Conservation (phyloP, 2,113 vertebrate species). For the Phyllostomus discolor region DNA sequence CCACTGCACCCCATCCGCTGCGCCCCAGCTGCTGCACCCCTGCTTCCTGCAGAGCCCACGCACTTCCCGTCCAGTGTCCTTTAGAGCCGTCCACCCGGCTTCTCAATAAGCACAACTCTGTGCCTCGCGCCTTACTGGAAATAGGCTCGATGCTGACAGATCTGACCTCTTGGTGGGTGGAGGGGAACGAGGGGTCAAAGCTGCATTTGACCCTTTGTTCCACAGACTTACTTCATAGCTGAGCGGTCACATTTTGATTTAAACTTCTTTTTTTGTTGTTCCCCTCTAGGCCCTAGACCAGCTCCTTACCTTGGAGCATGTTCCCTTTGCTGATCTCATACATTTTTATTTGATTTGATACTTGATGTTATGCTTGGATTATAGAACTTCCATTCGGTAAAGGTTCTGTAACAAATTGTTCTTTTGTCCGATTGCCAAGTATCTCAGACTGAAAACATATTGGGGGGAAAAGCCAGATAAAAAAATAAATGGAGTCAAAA, state of each 20-base stretch:
- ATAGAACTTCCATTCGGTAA: constrained; percentile 63
- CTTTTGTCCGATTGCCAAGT: constrained; percentile 74
- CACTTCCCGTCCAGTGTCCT: background rate
- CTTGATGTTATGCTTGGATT: constrained; percentile 67
- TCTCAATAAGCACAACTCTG: background rate
- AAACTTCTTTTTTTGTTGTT: constrained; percentile 32
- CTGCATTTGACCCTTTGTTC: constrained; percentile 65
- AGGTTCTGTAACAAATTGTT: constrained; percentile 75
- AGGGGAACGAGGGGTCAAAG: constrained; percentile 52
- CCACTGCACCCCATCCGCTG: no score
- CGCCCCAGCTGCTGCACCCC: background rate
- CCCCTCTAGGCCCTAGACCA: background rate
- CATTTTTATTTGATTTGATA: constrained; percentile 78
- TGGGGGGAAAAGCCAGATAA: constrained; percentile 55
- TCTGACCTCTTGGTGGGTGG: constrained; percentile 60
- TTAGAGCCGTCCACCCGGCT: background rate
- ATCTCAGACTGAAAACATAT: constrained; percentile 74
- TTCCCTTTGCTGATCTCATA: constrained; percentile 53
- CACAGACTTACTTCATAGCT: constrained; percentile 59
- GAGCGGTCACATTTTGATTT: constrained; percentile 70
- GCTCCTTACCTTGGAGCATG: constrained; percentile 60
- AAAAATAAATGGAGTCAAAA: constrained; percentile 79
- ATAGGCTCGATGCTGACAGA: constrained; percentile 38
- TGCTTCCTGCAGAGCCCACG: background rate
- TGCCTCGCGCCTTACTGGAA: constrained; percentile 46